A percentile compares a stretch with the other conserved stretches of the same genome.
These are phyloP conservation scores for Drosophila quinaria DNA, from an alignment of 2,888 invertebrate genomes.

Conservation along the genomic window DNA sequence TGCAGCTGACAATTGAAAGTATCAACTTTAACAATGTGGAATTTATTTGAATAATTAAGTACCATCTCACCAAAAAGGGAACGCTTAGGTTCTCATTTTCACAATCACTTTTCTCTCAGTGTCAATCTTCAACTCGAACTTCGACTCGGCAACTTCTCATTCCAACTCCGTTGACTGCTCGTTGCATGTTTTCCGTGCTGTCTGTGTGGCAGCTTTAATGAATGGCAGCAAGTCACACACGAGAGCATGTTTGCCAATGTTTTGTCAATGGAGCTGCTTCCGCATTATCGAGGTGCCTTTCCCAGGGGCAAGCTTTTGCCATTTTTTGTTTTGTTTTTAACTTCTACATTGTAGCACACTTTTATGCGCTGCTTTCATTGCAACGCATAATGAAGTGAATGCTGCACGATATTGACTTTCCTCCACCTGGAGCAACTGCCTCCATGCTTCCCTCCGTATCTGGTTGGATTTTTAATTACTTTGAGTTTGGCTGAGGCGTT, in stretches of 20 bases:
- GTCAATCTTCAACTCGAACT: constrained; percentile 3
- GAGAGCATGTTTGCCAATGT: constrained; percentile 55
- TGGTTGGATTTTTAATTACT: constrained; percentile 63
- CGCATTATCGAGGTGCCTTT: constrained; percentile 39
- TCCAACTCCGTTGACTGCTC: constrained; percentile 1
- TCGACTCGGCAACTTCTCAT: neutral
- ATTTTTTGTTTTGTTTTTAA: neutral
- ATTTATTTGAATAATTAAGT: too few relatives aligned
- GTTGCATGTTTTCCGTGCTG: constrained; percentile 20
- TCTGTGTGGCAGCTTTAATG: constrained; percentile 51
- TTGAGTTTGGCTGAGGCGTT: constrained; percentile 26
- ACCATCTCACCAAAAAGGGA: too few relatives aligned
- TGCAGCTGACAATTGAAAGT: too few relatives aligned
- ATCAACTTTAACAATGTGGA: too few relatives aligned
- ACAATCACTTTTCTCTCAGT: constrained; percentile 8
- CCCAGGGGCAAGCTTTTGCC: constrained; percentile 13
- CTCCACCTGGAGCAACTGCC: constrained; percentile 17
- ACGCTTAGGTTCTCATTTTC: neutral
- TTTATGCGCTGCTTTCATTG: constrained; percentile 62
- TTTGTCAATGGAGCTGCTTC: constrained; percentile 59
- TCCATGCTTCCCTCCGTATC: neutral
- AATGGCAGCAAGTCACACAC: constrained; percentile 60
- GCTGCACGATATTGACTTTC: constrained; percentile 60
- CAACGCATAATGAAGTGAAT: constrained; percentile 67
- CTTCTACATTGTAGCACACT: constrained; percentile 58